phyloP scores from a whole-genome alignment of 2,888 invertebrate species.

The Oligia latruncula region DNA sequence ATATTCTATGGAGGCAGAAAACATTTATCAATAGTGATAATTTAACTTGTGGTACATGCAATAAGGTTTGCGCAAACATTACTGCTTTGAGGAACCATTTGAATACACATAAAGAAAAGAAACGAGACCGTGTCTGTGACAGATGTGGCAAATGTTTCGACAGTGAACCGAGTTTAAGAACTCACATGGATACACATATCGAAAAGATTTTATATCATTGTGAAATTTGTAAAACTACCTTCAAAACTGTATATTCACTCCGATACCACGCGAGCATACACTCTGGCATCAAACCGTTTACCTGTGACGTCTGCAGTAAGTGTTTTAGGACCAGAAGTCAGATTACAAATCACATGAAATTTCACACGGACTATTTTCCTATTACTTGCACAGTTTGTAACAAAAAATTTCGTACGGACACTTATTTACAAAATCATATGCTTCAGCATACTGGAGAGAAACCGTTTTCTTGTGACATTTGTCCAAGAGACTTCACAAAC shows the following conservation, averaged over 20 bases:
- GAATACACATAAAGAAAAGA: conserved; percentile 87
- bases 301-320: conserved; percentile 77
- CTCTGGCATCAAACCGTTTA: conserved; percentile 73
- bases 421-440: conserved; percentile 91
- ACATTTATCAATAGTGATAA: conserved; percentile 72
- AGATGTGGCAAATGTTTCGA: conserved; percentile 80
- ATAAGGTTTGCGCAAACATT: conserved; percentile 75
- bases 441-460: conserved; percentile 92
- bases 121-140: conserved; percentile 79
- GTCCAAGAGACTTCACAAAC: conserved; percentile 92
- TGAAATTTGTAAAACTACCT: conserved; percentile 79
- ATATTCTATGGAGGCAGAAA: conserved; percentile 47
- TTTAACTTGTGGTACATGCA: conserved; percentile 77
- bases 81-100: conserved; percentile 85
- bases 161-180: conserved; percentile 71
- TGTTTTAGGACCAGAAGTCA: conserved; percentile 72
- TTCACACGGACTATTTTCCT: conserved; percentile 93
- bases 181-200: conserved; percentile 77
- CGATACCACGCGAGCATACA: conserved; percentile 76
- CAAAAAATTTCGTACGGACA: conserved; percentile 92
- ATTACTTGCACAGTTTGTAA: conserved; percentile 92
- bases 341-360: conserved; percentile 91
- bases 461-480: conserved; percentile 92
- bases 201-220: conserved; percentile 77
- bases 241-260: conserved; percentile 71